Evolutionary conservation across 2,113 vertebrate genomes (phyloP), one percentile per base, ranked within the genome.

Genomic region (Recurvirostra avosetta): DNA sequence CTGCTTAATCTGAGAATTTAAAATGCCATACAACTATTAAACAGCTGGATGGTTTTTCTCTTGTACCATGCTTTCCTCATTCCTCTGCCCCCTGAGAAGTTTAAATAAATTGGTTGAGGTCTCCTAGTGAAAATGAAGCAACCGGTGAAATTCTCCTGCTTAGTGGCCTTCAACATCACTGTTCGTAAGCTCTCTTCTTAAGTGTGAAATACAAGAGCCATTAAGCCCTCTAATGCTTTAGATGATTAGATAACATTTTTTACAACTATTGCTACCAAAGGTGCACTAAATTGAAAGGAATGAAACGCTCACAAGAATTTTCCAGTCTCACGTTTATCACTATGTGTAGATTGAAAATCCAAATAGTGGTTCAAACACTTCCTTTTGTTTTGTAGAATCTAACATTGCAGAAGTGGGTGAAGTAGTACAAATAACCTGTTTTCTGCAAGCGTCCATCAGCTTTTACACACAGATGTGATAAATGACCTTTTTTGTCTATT

Each of bases 1-100:
- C 71, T 43, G 62, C 86, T 40, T 66, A 0, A 11, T 43, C 80
- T 32, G 55, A 50, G 52, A 52, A 32, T 45, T 58, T 32, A 45
- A 86, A 80, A 95, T 95, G 94, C 95, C 94, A 83, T 96, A 92
- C 89, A 81, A 78, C 88, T 96, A 91, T 68, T 83, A 76, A 94
- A 90, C 77, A 90, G 52, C 91, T 26, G 92, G 86, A 43, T 92
- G 70, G 92, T 50, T 83, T 83, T 75, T 70, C 45, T 81, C 17
- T 52, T 40, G 36, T 38, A n/a, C 43, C 38, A 2, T 30, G 53
- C 38, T 56, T 76, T 15, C 67, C 84, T 94, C 61, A 18, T 95
- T 87, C 55, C 52, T 90, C 50, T 74, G 30, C 22, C 23, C 73
- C 82, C 47, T 16, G 29, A 55, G 53, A 72, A 78, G 58, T 78